Percentiles rank a stretch among this genome's conserved stretches.
These are phyloP conservation scores for Trachymyrmex cornetzi DNA, from an alignment of 1,140 invertebrate species.

Conservation along the genomic window DNA sequence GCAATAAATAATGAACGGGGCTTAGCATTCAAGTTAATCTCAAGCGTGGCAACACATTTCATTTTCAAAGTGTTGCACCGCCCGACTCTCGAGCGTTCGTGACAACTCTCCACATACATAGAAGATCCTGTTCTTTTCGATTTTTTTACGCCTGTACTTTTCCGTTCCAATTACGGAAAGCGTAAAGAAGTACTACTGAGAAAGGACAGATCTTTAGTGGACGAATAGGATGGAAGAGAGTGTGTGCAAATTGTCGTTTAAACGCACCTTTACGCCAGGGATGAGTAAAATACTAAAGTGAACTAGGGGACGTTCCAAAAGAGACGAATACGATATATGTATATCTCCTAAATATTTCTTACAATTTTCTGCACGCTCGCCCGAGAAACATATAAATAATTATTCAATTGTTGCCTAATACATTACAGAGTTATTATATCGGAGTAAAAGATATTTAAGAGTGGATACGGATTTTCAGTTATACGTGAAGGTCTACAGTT, in stretches of 20 bases:
- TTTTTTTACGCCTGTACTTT: constrained; percentile 7
- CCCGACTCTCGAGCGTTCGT: constrained; percentile 22
- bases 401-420: constrained; percentile 6
- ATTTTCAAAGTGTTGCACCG: constrained; percentile 17
- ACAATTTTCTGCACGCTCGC: background rate
- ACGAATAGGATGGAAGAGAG: background rate
- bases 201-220: background rate
- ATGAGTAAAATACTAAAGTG: constrained; percentile 42
- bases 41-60: background rate
- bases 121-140: background rate
- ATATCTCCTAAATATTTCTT: constrained; percentile 10
- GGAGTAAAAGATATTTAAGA: background rate
- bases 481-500: background rate
- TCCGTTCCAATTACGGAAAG: background rate
- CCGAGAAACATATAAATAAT: background rate
- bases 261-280: constrained; percentile 17
- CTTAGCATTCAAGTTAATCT: constrained; percentile 36
- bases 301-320: background rate
- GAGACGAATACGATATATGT: background rate
- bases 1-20: constrained; percentile 41
- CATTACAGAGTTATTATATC: background rate
- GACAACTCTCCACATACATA: background rate
- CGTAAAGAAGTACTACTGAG: background rate
- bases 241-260: constrained; percentile 39
- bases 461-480: background rate